These are phyloP conservation scores for Laticauda colubrina DNA, from an alignment of 2,113 vertebrate genomes.

Conservation along the genomic window DNA sequence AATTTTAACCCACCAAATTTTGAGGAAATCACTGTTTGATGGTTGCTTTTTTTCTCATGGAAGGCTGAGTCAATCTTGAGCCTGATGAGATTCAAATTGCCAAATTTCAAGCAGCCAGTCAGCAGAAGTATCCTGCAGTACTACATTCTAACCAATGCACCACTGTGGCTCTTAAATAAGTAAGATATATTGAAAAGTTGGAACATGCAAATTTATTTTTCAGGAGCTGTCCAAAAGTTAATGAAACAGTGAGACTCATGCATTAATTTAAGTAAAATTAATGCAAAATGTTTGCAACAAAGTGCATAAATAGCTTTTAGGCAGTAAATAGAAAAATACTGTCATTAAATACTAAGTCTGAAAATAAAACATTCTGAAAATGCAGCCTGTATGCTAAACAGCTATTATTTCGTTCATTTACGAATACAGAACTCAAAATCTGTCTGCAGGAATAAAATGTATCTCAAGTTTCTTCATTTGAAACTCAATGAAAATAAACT, in stretches of 20 bases:
- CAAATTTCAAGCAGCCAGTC: too few relatives aligned
- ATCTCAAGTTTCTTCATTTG: not conserved
- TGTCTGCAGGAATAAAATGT: not conserved
- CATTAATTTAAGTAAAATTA: not conserved
- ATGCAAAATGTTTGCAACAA: not conserved
- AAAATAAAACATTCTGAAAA: not conserved
- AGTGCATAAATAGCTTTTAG: not conserved
- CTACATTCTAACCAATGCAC: too few relatives aligned
- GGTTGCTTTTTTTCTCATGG: not conserved
- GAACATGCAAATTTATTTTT: not conserved
- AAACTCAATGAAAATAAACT: not conserved
- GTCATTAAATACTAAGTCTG: not conserved
- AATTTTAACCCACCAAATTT: not conserved
- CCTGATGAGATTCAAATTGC: too few relatives aligned
- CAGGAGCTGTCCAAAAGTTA: not conserved
- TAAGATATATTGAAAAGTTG: not conserved
- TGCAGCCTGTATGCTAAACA: not conserved
- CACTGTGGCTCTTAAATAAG: too few relatives aligned
- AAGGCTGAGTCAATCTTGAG: too few relatives aligned
- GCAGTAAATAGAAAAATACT: not conserved
- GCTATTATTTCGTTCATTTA: not conserved
- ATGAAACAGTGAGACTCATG: not conserved
- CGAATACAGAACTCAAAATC: too few relatives aligned
- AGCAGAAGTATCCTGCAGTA: too few relatives aligned
- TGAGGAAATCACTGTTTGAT: not conserved